Conservation (phyloP, 1,140 invertebrate genomes). For the Drosophila mauritiana region DNA sequence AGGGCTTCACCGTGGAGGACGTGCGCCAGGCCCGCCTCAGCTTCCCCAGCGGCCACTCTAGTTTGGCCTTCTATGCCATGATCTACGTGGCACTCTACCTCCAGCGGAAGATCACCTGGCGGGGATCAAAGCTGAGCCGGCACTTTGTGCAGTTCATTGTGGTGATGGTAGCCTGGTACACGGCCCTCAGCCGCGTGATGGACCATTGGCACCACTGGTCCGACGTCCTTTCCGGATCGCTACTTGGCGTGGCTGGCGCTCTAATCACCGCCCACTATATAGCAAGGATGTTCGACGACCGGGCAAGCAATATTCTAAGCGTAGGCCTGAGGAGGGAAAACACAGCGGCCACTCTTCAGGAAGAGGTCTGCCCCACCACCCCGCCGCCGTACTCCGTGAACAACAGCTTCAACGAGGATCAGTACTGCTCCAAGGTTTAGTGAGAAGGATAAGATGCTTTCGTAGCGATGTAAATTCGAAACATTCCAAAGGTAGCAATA, state of each 20-base stretch:
- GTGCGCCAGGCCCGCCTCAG: slow-evolving; percentile 91
- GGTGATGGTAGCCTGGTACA: slow-evolving; percentile 85
- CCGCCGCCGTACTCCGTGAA: slow-evolving; percentile 71
- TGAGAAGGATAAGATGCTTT: neutral
- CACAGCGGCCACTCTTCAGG: slow-evolving; percentile 71
- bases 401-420: slow-evolving; percentile 56
- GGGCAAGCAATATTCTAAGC: slow-evolving; percentile 1
- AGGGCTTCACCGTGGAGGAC: slow-evolving; percentile 85
- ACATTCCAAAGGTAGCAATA: slow-evolving; percentile 63
- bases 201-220: slow-evolving; percentile 83
- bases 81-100: slow-evolving; percentile 93
- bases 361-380: slow-evolving; percentile 67
- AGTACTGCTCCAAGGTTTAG: slow-evolving; percentile 73
- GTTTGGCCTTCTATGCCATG: slow-evolving; percentile 91
- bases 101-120: slow-evolving; percentile 90
- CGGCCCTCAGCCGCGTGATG: slow-evolving; percentile 74
- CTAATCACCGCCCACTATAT: slow-evolving; percentile 70
- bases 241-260: slow-evolving; percentile 62
- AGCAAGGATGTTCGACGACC: slow-evolving; percentile 52
- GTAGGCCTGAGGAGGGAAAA: slow-evolving; percentile 57
- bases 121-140: slow-evolving; percentile 89
- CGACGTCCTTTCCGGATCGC: slow-evolving; percentile 65
- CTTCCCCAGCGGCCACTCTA: slow-evolving; percentile 93
- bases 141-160: slow-evolving; percentile 91
- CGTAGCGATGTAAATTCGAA: slow-evolving; percentile 6